Evolutionary conservation across 2,113 vertebrate genomes (phyloP).

Genomic region (Actenoides lindsayi): DNA sequence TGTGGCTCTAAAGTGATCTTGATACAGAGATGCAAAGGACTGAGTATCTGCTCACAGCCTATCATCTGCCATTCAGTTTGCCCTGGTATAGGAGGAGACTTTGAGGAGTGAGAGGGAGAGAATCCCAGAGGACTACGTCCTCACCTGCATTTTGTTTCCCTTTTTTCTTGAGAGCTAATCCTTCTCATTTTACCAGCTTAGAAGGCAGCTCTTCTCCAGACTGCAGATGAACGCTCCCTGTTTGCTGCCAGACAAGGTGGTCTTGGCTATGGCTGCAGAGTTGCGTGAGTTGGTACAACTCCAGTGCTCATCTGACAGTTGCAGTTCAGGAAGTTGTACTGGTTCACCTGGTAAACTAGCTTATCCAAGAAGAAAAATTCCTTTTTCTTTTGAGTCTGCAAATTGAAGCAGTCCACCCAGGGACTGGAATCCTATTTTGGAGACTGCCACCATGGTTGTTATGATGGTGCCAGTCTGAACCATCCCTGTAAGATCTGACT

Average conservation of each 20-base stretch:
- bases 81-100: not conserved
- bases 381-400: fast-evolving
- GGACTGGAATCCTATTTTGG: not conserved
- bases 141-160: not conserved
- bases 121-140: not conserved
- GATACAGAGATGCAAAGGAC: not conserved
- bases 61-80: not conserved
- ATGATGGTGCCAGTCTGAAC: not conserved
- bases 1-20: not conserved
- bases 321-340: not conserved
- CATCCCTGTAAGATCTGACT: not conserved
- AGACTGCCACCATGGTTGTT: not conserved
- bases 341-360: not conserved
- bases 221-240: not conserved
- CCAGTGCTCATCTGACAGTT: not conserved
- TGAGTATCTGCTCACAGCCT: not conserved
- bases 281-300: not conserved
- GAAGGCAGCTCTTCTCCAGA: not conserved
- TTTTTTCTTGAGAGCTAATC: not conserved
- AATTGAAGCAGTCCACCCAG: not conserved
- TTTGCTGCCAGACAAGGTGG: not conserved
- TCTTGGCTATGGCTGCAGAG: not conserved
- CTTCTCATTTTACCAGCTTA: not conserved
- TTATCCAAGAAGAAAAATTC: not conserved
- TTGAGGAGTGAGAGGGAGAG: not conserved